Percentiles rank a stretch among this genome's conserved stretches.
Conservation (phyloP, 2,797 vertebrate species). For the Sebastes reedi region DNA sequence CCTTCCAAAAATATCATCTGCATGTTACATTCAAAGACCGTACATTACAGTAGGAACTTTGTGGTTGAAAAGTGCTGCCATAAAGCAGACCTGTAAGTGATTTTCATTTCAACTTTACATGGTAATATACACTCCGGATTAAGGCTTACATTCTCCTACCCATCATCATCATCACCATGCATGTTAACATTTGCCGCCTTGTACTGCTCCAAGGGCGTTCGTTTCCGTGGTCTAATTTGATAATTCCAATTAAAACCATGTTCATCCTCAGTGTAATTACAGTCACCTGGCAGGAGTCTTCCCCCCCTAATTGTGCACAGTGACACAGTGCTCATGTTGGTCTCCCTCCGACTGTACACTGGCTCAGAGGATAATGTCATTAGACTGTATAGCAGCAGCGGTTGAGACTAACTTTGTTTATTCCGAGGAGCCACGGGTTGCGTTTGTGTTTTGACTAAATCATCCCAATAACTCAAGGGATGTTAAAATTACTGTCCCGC, state of each 20-base stretch:
- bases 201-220: constrained; percentile 32
- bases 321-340: constrained; percentile 50
- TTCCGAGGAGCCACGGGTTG: constrained; percentile 1
- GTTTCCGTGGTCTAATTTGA: constrained; percentile 49
- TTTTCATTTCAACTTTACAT: neutral
- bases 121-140: neutral
- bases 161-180: constrained; percentile 3
- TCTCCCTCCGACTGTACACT: constrained; percentile 34
- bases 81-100: neutral
- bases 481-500: neutral
- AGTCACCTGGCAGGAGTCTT: constrained; percentile 64
- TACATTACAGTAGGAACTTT: neutral
- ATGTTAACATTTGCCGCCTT: constrained; percentile 29
- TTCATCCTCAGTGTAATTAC: constrained; percentile 69
- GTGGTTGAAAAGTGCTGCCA: neutral
- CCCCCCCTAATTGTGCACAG: constrained; percentile 37
- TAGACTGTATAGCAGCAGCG: constrained; percentile 21
- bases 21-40: constrained; percentile 2
- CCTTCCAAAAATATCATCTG: constrained; percentile 12
- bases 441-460: constrained; percentile 3
- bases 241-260: constrained; percentile 61
- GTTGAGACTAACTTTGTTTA: constrained; percentile 41
- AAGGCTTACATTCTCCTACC: neutral
- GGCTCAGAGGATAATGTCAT: constrained; percentile 39
- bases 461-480: neutral